These are phyloP conservation scores for Pan paniscus DNA, from an alignment of 2,113 vertebrate species.

Conservation along the genomic window DNA sequence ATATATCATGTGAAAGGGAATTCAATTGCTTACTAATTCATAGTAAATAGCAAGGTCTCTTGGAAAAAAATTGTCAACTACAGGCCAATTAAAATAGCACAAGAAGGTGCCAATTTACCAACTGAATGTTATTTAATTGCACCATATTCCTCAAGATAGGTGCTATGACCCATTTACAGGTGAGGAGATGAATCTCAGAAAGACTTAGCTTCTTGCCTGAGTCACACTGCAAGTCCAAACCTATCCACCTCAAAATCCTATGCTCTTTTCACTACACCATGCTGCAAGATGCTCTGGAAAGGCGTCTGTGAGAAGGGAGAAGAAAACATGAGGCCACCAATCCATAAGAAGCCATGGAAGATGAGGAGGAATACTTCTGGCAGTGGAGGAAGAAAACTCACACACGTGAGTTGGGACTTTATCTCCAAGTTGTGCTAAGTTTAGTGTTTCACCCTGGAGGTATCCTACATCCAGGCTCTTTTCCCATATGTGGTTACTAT, in stretches of 20 bases:
- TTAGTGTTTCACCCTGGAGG: neutral
- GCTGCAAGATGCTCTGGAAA: neutral
- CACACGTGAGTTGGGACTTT: neutral
- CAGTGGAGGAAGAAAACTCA: neutral
- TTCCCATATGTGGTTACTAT: neutral
- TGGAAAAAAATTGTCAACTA: neutral
- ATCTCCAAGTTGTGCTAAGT: neutral
- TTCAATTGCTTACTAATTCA: constrained; percentile 17
- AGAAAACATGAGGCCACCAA: neutral
- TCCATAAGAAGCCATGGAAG: neutral
- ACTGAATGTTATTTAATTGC: neutral
- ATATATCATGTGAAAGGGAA: neutral
- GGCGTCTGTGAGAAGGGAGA: neutral
- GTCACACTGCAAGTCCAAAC: neutral
- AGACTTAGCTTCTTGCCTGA: neutral
- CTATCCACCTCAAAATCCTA: neutral
- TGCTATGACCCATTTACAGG: neutral
- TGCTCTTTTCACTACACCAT: neutral
- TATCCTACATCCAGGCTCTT: neutral
- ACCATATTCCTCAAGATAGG: neutral
- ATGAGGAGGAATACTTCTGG: too few relatives aligned
- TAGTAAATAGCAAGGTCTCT: neutral
- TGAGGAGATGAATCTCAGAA: neutral
- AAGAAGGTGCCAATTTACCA: neutral
- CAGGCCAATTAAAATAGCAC: neutral